Base-by-base conservation (phyloP, 2,888 invertebrate genomes). In the Tetheella fluctuosa region DNA sequence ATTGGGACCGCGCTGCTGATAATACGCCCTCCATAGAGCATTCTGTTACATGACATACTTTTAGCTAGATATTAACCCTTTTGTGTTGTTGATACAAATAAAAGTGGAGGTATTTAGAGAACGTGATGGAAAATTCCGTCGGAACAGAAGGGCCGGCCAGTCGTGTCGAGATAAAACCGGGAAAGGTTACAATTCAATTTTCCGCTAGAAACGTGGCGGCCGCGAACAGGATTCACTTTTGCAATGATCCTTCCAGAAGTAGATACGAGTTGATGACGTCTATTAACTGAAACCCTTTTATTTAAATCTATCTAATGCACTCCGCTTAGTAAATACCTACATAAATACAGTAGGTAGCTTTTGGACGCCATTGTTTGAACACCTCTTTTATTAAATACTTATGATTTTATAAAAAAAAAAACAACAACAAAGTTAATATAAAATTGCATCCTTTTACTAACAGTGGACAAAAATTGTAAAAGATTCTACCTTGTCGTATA, bases 101-200 rank as follows among this genome's bases (percentile, higher is more conserved):
- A 79, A 71, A 71, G 65, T 72, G 74, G 71, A 23, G 23, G n/a
- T 53, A 28, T 76, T 77, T 73, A 65, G 68, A 69, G 71, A 67
- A 75, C 73, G 78, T 77, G 74, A 74, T 67, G 76, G 74, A 70
- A 74, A 73, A 77, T 80, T 75, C 70, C 74, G 64, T 68, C 77
- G 67, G 61, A 59, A 65, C 67, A 63, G 61, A 63, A 59, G 65
- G 68, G 62, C 65, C 67, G 70, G 69, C 71, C 69, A 67, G 57
- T 69, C 67, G 64, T 72, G 66, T 73, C 69, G 65, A 77, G 81
- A 83, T 80, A 80, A 79, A 77, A 75, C 74, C 66, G 69, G 73
- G 65, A 70, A 74, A 81, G 81, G 80, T 83, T 78, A 86, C 86
- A 83, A 88, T 88, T 88, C 83, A 87, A 88, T 88, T 88, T 87